phyloP scores from a whole-genome alignment of 2,113 vertebrate genomes.

The Alexandromys fortis region DNA sequence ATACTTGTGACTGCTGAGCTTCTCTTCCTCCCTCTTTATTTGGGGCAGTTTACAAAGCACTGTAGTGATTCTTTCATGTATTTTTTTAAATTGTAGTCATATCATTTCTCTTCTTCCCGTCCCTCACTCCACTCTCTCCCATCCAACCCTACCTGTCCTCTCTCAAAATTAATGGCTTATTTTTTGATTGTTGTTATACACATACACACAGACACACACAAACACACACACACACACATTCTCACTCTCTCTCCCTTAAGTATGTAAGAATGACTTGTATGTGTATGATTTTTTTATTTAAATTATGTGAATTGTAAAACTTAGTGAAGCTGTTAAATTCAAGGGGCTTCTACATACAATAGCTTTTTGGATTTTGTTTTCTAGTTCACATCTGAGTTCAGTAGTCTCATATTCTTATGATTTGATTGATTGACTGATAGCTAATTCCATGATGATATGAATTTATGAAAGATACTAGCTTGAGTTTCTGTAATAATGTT shows the following conservation, averaged over 20 bases:
- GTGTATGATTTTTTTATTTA: constrained; percentile 6
- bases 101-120: neutral
- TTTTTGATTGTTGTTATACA: neutral
- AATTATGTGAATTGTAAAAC: constrained; percentile 15
- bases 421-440: neutral
- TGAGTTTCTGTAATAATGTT: constrained; percentile 23
- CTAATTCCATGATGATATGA: neutral
- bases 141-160: neutral
- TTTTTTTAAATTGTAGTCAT: neutral
- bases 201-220: neutral
- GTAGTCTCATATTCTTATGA: neutral
- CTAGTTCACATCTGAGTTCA: neutral
- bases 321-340: constrained; percentile 28
- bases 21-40: neutral
- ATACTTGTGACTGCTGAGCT: neutral
- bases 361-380: constrained; percentile 21
- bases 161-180: neutral
- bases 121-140: neutral
- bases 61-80: neutral
- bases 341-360: neutral
- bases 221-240: neutral
- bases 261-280: neutral
- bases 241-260: neutral
- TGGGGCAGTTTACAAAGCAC: neutral
- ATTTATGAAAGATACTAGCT: constrained; percentile 43